A percentile compares a stretch with the other conserved stretches of the same genome.
These are phyloP conservation scores for Pogonocherus hispidulus DNA, from an alignment of 2,888 invertebrate species.

Conservation along the genomic window DNA sequence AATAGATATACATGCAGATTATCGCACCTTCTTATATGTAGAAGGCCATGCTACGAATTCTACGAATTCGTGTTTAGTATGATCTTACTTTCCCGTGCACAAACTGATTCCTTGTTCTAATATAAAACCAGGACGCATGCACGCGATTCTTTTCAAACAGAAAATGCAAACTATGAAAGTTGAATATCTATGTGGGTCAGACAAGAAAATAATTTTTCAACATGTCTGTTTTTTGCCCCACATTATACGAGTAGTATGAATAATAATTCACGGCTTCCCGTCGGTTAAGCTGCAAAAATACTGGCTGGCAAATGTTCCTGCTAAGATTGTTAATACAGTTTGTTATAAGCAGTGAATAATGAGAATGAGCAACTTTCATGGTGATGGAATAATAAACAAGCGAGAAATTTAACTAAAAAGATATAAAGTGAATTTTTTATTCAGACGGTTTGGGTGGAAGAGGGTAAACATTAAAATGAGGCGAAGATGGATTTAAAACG, in stretches of 20 bases:
- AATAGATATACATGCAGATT: neutral
- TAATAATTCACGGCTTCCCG: conserved; percentile 2
- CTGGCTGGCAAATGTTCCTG: no score
- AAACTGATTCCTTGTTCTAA: conserved; percentile 18
- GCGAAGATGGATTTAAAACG: neutral
- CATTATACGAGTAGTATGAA: conserved; percentile 8
- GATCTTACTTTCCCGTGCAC: conserved; percentile 9
- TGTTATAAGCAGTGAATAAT: neutral
- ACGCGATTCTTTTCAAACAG: conserved; percentile 19
- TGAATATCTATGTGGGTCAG: conserved; percentile 29
- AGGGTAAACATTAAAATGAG: neutral
- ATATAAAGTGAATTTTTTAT: neutral
- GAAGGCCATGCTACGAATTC: neutral
- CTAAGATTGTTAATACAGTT: neutral
- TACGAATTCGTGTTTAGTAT: neutral
- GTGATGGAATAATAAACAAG: neutral
- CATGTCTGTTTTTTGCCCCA: conserved; percentile 1
- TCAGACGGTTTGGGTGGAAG: neutral
- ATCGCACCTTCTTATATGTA: neutral
- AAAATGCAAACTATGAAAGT: conserved; percentile 10
- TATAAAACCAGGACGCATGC: conserved; percentile 12
- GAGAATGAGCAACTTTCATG: neutral
- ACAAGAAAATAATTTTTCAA: conserved; percentile 21
- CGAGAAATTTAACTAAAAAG: neutral
- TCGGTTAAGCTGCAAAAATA: neutral